phyloP scores from a whole-genome alignment of 92 coral and sea anemone species.

The Anthopleura xanthogrammica region DNA sequence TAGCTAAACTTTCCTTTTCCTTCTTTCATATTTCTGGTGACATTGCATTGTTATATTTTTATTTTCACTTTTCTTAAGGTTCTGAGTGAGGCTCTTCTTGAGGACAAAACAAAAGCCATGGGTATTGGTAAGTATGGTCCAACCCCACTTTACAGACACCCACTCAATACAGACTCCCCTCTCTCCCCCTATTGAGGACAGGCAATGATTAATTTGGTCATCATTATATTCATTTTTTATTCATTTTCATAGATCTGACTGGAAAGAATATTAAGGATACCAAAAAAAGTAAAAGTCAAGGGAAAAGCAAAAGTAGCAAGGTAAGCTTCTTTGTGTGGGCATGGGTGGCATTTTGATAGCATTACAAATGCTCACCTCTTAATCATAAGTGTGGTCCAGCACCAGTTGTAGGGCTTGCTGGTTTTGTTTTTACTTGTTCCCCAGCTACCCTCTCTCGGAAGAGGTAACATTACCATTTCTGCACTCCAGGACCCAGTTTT shows the following conservation, averaged over 20 bases:
- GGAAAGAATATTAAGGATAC: constrained; percentile 3
- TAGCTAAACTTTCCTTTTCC: not conserved
- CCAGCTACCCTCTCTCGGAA: too few relatives aligned
- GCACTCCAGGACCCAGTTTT: too few relatives aligned
- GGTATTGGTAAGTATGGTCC: constrained; percentile 62
- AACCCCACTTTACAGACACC: too few relatives aligned
- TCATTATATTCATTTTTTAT: not conserved
- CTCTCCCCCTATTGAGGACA: too few relatives aligned
- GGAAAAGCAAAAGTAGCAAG: constrained; percentile 51
- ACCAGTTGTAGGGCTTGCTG: too few relatives aligned
- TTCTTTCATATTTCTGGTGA: not conserved
- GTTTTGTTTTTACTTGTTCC: too few relatives aligned
- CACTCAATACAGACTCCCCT: too few relatives aligned
- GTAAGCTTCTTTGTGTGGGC: not conserved
- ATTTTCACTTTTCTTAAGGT: constrained; percentile 41
- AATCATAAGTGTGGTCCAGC: too few relatives aligned
- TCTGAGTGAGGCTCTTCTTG: constrained; percentile 81
- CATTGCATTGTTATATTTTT: not conserved
- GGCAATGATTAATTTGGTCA: not conserved
- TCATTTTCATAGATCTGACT: constrained; percentile 7
- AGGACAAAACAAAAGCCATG: constrained; percentile 69
- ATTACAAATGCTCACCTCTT: too few relatives aligned
- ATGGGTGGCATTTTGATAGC: not conserved
- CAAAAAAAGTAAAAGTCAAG: constrained; percentile 1
- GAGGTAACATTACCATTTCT: too few relatives aligned